Percentiles rank a stretch among this genome's conserved stretches.
Conservation (phyloP, 2,113 vertebrate species). For the Odobenus rosmarus region DNA sequence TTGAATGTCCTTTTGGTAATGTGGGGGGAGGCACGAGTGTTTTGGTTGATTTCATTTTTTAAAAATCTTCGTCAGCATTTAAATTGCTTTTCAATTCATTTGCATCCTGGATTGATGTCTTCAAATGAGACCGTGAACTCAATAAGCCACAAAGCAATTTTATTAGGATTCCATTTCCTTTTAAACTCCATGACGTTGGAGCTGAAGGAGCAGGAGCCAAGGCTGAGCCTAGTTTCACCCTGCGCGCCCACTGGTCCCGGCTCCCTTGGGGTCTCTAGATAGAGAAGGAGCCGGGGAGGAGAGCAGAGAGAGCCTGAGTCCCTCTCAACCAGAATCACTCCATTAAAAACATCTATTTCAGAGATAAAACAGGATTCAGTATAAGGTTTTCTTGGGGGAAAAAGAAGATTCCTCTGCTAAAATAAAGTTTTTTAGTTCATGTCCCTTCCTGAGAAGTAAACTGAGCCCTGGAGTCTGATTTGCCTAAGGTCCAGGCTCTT, state of each 20-base stretch:
- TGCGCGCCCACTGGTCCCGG: accelerated
- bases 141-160: background rate
- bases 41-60: background rate
- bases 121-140: background rate
- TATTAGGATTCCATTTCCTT: background rate
- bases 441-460: background rate
- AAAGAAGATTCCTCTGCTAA: background rate
- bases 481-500: background rate
- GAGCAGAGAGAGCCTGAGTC: background rate
- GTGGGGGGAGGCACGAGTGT: background rate
- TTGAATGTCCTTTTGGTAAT: background rate
- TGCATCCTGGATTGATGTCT: background rate
- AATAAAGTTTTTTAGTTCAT: background rate
- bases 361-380: background rate
- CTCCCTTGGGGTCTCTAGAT: background rate
- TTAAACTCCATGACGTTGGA: background rate
- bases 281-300: background rate
- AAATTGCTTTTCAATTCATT: background rate
- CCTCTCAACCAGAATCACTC: background rate
- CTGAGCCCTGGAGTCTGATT: background rate
- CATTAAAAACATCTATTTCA: background rate
- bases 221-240: background rate
- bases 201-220: background rate
- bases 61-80: background rate
- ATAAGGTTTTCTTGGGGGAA: background rate